Conservation (phyloP, 2,113 vertebrate species). For the Bufo gargarizans region DNA sequence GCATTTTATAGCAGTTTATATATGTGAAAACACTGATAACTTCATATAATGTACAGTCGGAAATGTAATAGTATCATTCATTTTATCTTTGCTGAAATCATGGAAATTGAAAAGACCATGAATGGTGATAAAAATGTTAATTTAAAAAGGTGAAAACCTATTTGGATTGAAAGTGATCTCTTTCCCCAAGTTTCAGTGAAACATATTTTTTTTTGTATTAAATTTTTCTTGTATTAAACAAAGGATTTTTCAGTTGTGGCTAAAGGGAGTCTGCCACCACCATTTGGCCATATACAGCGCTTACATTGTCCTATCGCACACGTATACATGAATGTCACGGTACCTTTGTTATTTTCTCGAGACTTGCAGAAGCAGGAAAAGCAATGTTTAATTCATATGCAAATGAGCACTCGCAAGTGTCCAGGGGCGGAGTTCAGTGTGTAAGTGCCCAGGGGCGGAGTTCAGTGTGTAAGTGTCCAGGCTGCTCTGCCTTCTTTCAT, state of each 20-base stretch:
- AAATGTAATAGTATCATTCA: background rate
- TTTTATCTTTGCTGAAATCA: background rate
- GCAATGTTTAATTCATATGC: no score
- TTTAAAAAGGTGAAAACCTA: background rate
- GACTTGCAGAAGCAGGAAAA: no score
- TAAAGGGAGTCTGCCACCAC: no score
- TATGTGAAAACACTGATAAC: slow-evolving; percentile 1
- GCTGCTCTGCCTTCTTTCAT: no score
- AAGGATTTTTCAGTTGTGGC: background rate
- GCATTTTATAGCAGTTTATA: background rate
- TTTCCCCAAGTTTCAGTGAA: background rate
- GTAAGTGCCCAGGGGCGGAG: no score
- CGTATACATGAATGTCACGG: no score
- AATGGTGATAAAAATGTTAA: background rate
- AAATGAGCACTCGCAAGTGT: no score
- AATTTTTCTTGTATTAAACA: background rate
- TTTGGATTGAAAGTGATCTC: background rate
- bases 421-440: no score
- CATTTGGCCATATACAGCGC: no score
- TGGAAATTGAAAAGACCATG: slow-evolving; percentile 14
- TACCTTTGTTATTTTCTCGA: no score
- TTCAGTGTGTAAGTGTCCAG: no score
- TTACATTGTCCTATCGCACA: no score
- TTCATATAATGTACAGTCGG: background rate
- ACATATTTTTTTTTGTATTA: background rate